Evolutionary conservation across 2,113 vertebrate species (phyloP).

Genomic region (Sarotherodon lohbergeri): DNA sequence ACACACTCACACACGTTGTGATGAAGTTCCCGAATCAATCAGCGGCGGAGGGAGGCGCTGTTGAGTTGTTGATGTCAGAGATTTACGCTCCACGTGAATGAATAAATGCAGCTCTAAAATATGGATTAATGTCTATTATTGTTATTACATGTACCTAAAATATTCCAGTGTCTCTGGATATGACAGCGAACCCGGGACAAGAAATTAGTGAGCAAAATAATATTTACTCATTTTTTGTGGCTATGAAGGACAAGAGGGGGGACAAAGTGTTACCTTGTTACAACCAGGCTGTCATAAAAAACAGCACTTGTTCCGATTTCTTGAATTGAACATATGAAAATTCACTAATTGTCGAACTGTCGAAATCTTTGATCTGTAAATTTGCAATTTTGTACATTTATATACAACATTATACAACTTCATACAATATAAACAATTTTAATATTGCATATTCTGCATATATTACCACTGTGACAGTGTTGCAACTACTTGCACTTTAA

Average conservation of each 20-base stretch:
- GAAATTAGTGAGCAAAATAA: not conserved
- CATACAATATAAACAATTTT: not conserved
- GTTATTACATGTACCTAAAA: not conserved
- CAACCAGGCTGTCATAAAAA: not conserved
- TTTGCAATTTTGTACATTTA: not conserved
- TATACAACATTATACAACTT: not conserved
- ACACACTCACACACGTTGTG: not conserved
- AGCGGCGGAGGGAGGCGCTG: conserved; percentile 19
- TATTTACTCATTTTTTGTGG: not conserved
- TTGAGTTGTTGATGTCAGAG: not conserved
- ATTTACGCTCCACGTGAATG: not conserved
- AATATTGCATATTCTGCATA: not conserved
- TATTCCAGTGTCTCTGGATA: not conserved
- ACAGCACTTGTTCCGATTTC: not conserved
- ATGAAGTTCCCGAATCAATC: conserved; percentile 3
- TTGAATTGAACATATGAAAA: not conserved
- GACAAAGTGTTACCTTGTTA: not conserved
- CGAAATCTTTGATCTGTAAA: not conserved
- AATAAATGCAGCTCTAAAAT: not conserved
- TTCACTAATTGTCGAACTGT: fast-evolving
- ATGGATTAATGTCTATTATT: not conserved
- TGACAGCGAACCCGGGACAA: fast-evolving
- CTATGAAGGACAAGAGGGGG: not conserved
- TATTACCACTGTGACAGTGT: not conserved
- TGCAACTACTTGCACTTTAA: not conserved